A percentile compares a stretch with the other conserved stretches of the same genome.
phyloP scores from a whole-genome alignment of 2,888 invertebrate genomes.

The Agrenia bidenticulata region DNA sequence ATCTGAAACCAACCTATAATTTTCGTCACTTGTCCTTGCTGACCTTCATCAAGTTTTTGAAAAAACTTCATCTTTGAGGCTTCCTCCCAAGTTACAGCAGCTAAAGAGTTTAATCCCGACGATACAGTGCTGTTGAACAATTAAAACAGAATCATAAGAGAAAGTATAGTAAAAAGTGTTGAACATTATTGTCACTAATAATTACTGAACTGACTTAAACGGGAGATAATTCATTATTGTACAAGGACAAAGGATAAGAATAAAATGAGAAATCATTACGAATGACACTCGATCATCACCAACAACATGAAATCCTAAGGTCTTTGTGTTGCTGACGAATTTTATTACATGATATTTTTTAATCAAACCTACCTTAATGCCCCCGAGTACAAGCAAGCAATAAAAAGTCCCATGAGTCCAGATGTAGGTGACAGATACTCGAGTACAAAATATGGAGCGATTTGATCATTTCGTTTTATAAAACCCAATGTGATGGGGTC shows the following conservation, averaged over 20 bases:
- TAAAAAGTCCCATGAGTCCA: conserved; percentile 59
- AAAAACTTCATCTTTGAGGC: conserved; percentile 48
- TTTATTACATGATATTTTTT: too few species aligned
- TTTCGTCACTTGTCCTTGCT: conserved; percentile 51
- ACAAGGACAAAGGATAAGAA: too few species aligned
- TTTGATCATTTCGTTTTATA: conserved; percentile 52
- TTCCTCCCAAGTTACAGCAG: conserved; percentile 55
- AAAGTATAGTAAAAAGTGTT: too few species aligned
- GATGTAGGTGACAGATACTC: conserved; percentile 56
- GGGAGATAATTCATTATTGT: too few species aligned
- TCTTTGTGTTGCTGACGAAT: too few species aligned
- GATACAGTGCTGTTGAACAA: conserved; percentile 54
- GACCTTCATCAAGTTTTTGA: conserved; percentile 37
- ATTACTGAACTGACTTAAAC: too few species aligned
- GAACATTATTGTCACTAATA: too few species aligned
- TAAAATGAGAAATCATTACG: too few species aligned
- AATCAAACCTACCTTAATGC: conserved; percentile 55
- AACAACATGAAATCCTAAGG: too few species aligned
- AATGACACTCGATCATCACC: too few species aligned
- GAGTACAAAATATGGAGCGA: conserved; percentile 58
- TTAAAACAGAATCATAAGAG: too few species aligned
- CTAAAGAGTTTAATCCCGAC: conserved; percentile 54
- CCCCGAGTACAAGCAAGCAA: conserved; percentile 59
- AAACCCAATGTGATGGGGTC: conserved; percentile 54
- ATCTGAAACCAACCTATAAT: conserved; percentile 42